A percentile compares a stretch with the other conserved stretches of the same genome.
Conservation (phyloP, 2,113 vertebrate genomes). For the Herpailurus yagouaroundi region DNA sequence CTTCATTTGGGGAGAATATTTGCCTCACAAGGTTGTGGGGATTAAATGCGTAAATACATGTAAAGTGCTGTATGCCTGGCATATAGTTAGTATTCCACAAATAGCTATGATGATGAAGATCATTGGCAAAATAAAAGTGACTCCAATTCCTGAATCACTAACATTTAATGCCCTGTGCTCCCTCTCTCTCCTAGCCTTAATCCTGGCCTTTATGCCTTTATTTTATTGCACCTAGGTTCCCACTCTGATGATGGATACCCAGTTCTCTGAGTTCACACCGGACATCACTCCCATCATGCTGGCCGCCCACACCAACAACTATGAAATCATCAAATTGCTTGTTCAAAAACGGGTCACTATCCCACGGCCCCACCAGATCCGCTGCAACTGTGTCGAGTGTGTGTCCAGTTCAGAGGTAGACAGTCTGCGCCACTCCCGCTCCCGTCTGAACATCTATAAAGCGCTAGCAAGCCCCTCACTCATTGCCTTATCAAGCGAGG, state of each 20-base stretch:
- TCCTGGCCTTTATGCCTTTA: neutral
- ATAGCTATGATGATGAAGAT: neutral
- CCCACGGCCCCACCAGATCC: constrained; percentile 96
- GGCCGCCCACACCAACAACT: constrained; percentile 99
- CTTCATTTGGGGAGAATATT: constrained; percentile 35
- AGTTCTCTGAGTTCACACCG: constrained; percentile 98
- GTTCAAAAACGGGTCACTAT: constrained; percentile 96
- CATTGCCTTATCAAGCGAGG: constrained; percentile 96
- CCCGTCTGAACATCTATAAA: constrained; percentile 97
- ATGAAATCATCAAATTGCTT: constrained; percentile 98
- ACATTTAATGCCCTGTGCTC: neutral
- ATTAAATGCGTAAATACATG: constrained; percentile 31
- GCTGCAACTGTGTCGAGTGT: constrained; percentile 98
- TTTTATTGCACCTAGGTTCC: constrained; percentile 89
- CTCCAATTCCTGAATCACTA: neutral
- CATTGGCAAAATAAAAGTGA: constrained; percentile 21
- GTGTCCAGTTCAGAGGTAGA: constrained; percentile 98
- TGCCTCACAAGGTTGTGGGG: neutral
- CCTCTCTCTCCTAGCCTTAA: constrained; percentile 33
- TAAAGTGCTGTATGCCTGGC: neutral
- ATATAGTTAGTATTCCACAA: neutral
- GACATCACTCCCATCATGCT: constrained; percentile 99
- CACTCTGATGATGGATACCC: constrained; percentile 96
- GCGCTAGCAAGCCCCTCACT: constrained; percentile 96
- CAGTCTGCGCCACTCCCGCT: constrained; percentile 96